Evolutionary conservation across 2,888 invertebrate genomes (phyloP), one percentile per base, ranked within the genome.

Genomic region (Zygothrica quintamaculata): DNA sequence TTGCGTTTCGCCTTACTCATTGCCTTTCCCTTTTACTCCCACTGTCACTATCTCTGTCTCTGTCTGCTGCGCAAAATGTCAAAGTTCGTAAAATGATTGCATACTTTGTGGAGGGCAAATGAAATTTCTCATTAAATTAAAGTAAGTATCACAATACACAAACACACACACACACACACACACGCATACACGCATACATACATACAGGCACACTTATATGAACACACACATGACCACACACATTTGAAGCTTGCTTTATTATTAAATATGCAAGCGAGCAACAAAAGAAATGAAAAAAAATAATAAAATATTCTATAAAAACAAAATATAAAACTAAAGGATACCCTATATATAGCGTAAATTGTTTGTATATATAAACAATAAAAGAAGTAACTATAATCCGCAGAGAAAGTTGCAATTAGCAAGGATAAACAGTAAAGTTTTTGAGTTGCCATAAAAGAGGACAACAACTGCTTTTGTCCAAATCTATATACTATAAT

Each of bases 41-140:
- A 16, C 34, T 13, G 9, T 15, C 31, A 16, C n/a, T 15, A 13
- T 34, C 11, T 29, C 16, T 36, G 16, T 6, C 31, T 37, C n/a
- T 12, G 11, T n/a, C 25, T 62, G 61, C 55, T 58, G 57, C 47
- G 53, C 44, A 52, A 65, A 65, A 79, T 79, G 74, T 67, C 67
- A 76, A 64, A 76, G 76, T 70, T 75, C 70, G 55, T 40, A 59
- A 73, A 70, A 76, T 66, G 52, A 66, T 70, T 77, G 80, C 77
- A 80, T 77, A 77, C 70, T 75, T 80, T 70, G 36, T 48, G 72
- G 60, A 42, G 40, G 74, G 43, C 55, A 51, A 51, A 60, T 60
- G 66, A 69, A 75, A 68, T 64, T 77, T 65, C 61, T 66, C 60
- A 66, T 79, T 59, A 60, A 79, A 77, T 74, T 74, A 60, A 77